Percentiles rank a stretch among this genome's conserved stretches.
These are phyloP conservation scores for Ifrita kowaldi DNA, from an alignment of 2,113 vertebrate genomes.

Conservation along the genomic window DNA sequence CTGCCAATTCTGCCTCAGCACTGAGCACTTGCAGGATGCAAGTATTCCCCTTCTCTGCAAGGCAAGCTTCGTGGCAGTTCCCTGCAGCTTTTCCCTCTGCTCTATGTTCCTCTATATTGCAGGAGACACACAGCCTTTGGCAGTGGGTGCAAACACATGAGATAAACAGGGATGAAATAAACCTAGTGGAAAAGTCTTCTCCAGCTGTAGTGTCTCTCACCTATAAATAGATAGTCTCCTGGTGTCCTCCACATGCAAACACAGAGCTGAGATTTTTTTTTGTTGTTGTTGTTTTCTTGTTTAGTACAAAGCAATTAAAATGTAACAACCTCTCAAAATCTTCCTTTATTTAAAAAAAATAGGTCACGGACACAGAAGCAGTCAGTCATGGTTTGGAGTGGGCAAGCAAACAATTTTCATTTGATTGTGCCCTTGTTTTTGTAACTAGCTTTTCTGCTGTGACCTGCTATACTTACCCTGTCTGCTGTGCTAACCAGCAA, in stretches of 20 bases:
- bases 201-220: background rate
- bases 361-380: slow-evolving; percentile 38
- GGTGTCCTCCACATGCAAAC: slow-evolving; percentile 26
- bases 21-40: background rate
- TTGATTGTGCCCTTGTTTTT: slow-evolving; percentile 71
- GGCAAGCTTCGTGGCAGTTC: background rate
- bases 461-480: slow-evolving; percentile 75
- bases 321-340: slow-evolving; percentile 19
- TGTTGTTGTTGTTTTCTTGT: background rate
- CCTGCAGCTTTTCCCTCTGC: background rate
- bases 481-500: slow-evolving; percentile 73
- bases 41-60: background rate
- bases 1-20: background rate
- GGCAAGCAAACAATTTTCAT: slow-evolving; percentile 67
- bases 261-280: background rate
- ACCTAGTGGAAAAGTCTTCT: slow-evolving; percentile 13
- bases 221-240: slow-evolving; percentile 15
- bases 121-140: background rate
- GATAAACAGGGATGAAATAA: background rate
- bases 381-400: slow-evolving; percentile 42
- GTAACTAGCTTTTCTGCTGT: slow-evolving; percentile 72
- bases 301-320: slow-evolving; percentile 52
- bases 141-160: background rate
- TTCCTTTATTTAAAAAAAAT: slow-evolving; percentile 40
- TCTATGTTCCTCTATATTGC: background rate